Conservation (phyloP, 2,888 invertebrate species). For the Norana najaformis region DNA sequence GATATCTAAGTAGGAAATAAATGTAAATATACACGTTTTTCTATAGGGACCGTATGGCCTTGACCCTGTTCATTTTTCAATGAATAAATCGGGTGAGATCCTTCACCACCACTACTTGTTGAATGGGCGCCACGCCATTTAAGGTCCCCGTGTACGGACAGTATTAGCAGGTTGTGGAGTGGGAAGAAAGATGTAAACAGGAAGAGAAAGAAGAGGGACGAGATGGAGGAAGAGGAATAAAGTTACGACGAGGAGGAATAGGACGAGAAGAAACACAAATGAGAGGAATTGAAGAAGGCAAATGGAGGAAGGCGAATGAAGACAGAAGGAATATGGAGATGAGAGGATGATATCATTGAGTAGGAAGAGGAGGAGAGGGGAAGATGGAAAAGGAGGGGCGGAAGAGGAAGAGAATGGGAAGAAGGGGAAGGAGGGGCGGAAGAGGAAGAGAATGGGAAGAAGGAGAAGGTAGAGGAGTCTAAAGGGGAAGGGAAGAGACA, state of each 20-base stretch:
- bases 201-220: not conserved
- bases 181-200: too few species aligned
- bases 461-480: conserved; percentile 19
- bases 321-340: not conserved
- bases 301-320: not conserved
- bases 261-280: not conserved
- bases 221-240: not conserved
- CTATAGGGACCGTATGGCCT: too few species aligned
- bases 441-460: not conserved
- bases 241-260: not conserved
- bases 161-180: too few species aligned
- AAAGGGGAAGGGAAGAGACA: not conserved
- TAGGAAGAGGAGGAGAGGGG: not conserved
- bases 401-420: not conserved
- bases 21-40: too few species aligned
- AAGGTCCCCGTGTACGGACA: too few species aligned
- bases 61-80: too few species aligned
- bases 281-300: not conserved
- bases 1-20: too few species aligned
- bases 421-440: not conserved
- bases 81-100: too few species aligned
- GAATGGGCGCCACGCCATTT: too few species aligned
- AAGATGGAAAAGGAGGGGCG: not conserved
- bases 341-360: not conserved
- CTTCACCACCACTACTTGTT: too few species aligned